Percentiles rank a stretch among this genome's conserved stretches.
These are phyloP conservation scores for Sebastes variabilis DNA, from an alignment of 2,797 vertebrate genomes.

Conservation along the genomic window DNA sequence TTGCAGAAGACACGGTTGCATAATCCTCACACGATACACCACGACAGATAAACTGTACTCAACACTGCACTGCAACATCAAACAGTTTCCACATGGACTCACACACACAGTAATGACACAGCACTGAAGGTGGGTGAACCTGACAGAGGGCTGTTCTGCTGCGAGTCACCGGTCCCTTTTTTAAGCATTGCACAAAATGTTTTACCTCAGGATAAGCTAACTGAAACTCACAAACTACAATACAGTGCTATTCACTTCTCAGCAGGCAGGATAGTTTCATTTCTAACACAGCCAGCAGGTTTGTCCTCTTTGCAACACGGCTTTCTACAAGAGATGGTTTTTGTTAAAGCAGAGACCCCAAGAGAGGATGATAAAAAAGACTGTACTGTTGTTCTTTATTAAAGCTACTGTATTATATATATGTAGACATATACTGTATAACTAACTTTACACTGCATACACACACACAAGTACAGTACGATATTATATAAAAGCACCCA, in stretches of 20 bases:
- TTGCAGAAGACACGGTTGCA: constrained; percentile 56
- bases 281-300: constrained; percentile 64
- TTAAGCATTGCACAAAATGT: constrained; percentile 72
- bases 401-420: constrained; percentile 65
- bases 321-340: constrained; percentile 36
- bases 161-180: constrained; percentile 36
- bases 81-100: constrained; percentile 1
- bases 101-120: constrained; percentile 15
- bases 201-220: constrained; percentile 78
- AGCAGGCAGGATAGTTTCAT: constrained; percentile 52
- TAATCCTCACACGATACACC: constrained; percentile 43
- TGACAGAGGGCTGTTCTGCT: constrained; percentile 37
- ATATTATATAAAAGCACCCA: constrained; percentile 42
- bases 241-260: constrained; percentile 48
- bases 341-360: constrained; percentile 50
- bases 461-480: constrained; percentile 42
- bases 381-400: constrained; percentile 57
- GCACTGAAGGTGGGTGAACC: constrained; percentile 27
- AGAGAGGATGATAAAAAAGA: constrained; percentile 43
- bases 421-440: constrained; percentile 67
- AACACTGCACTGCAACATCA: background rate
- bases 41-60: constrained; percentile 17
- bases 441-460: constrained; percentile 51
- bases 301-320: constrained; percentile 36
- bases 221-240: constrained; percentile 55